Conservation (phyloP, 2,113 vertebrate genomes). For the Brachirus orientalis region DNA sequence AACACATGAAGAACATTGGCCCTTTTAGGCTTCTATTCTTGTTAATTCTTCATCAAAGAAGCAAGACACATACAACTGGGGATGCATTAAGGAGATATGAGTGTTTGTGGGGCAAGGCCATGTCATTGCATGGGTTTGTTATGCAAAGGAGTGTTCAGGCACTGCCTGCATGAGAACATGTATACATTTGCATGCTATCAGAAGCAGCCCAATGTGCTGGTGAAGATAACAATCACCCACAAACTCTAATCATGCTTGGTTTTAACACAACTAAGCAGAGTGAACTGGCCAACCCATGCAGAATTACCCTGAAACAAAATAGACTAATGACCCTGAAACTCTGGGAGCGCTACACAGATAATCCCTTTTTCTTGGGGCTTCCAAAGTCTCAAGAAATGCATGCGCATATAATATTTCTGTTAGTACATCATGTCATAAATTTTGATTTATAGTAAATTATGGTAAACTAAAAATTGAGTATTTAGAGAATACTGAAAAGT, state of each 20-base stretch:
- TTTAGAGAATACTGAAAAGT: too few relatives aligned
- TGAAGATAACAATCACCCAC: constrained; percentile 15
- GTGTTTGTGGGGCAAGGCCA: background rate
- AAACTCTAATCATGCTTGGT: constrained; percentile 5
- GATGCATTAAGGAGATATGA: background rate
- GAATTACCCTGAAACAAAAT: background rate
- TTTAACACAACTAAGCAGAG: background rate
- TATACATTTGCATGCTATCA: constrained; percentile 33
- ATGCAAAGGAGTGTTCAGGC: constrained; percentile 1
- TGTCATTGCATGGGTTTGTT: constrained; percentile 5
- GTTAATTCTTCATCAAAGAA: constrained; percentile 29
- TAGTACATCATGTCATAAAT: too few relatives aligned
- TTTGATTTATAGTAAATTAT: too few relatives aligned
- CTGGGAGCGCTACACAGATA: background rate
- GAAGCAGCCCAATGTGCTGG: background rate
- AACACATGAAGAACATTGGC: constrained; percentile 11
- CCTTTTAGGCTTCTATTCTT: constrained; percentile 10
- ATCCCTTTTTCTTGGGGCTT: too few relatives aligned
- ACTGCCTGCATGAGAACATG: background rate
- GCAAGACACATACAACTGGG: constrained; percentile 31
- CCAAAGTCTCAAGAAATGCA: too few relatives aligned
- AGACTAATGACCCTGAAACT: background rate
- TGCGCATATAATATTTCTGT: too few relatives aligned
- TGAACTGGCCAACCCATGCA: constrained; percentile 5
- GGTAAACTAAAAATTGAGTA: too few relatives aligned